Evolutionary conservation across 1,140 invertebrate genomes (phyloP).

Genomic region (Bombus sylvicola): DNA sequence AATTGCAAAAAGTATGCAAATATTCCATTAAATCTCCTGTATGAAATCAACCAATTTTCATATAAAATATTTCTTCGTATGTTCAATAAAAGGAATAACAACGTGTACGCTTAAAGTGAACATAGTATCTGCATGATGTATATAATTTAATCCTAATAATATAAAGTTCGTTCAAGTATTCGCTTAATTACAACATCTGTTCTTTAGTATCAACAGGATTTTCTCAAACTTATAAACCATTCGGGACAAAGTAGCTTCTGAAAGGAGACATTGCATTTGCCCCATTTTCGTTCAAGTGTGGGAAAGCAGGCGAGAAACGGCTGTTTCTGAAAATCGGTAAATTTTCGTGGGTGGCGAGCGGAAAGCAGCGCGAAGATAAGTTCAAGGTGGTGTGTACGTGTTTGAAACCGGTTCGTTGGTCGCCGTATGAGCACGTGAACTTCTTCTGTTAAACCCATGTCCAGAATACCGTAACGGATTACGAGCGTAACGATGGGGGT

Average conservation of each 20-base stretch:
- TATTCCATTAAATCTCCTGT: too few species aligned
- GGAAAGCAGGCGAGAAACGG: neutral
- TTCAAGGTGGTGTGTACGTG: constrained; percentile 34
- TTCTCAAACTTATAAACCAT: neutral
- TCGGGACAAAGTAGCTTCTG: neutral
- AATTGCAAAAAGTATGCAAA: too few species aligned
- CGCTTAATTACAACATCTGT: neutral
- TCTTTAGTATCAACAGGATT: neutral
- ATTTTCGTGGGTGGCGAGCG: neutral
- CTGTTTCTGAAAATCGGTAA: neutral
- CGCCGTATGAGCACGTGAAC: neutral
- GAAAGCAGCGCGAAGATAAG: neutral
- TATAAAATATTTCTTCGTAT: too few species aligned
- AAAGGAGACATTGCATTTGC: neutral
- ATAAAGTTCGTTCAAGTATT: too few species aligned
- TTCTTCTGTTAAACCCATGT: neutral
- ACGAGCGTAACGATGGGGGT: neutral
- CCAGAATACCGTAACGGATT: constrained; percentile 9
- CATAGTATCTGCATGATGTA: too few species aligned
- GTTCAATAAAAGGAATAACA: too few species aligned
- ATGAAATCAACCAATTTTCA: too few species aligned
- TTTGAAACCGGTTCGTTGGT: neutral
- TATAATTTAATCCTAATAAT: too few species aligned
- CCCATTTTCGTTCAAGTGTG: neutral
- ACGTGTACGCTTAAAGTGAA: too few species aligned